Percentiles rank a stretch among this genome's conserved stretches.
These are phyloP conservation scores for Peromyscus nudipes DNA, from an alignment of 2,797 vertebrate species.

Conservation along the genomic window DNA sequence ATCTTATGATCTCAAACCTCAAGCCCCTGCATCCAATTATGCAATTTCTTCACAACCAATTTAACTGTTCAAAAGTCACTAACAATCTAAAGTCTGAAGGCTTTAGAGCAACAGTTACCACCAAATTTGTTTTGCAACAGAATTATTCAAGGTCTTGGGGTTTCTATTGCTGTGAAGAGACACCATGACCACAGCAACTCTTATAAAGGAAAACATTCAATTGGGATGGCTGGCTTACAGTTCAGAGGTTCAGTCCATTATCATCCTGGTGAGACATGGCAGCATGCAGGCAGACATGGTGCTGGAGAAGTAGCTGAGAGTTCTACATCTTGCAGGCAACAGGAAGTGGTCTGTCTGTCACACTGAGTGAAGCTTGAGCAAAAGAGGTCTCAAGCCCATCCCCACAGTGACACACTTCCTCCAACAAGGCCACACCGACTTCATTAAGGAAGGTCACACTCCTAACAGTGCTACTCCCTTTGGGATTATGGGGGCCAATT, in stretches of 20 bases:
- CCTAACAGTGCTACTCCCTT: background rate
- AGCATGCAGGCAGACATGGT: background rate
- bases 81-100: background rate
- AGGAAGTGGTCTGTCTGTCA: background rate
- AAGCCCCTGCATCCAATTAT: background rate
- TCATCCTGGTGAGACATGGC: background rate
- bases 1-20: background rate
- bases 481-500: background rate
- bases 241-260: background rate
- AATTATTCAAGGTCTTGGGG: background rate
- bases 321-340: background rate
- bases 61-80: background rate
- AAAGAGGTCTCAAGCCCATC: background rate
- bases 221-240: background rate
- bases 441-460: background rate
- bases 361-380: background rate
- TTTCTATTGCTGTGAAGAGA: background rate
- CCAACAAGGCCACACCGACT: background rate
- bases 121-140: constrained; percentile 4
- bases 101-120: background rate
- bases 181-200: background rate
- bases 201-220: background rate
- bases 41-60: background rate
- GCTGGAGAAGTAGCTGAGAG: background rate
- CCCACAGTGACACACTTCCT: background rate